Conservation (phyloP, 2,797 vertebrate genomes). For the Silurus aristotelis region DNA sequence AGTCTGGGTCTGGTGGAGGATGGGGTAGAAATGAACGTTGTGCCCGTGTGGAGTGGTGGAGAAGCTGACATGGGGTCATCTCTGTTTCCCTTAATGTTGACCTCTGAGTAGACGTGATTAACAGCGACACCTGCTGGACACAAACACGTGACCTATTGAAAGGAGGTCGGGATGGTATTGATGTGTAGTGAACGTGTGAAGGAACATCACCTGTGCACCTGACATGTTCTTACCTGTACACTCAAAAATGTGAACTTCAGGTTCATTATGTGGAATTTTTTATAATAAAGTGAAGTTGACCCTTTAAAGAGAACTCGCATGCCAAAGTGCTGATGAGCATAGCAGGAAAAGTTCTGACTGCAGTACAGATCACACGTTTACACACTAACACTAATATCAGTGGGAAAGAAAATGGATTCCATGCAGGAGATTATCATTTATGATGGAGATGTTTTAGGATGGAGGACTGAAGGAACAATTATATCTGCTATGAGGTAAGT, state of each 20-base stretch:
- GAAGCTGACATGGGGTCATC: slow-evolving; percentile 24
- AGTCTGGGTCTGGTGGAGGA: slow-evolving; percentile 34
- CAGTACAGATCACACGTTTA: background rate
- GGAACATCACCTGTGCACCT: background rate
- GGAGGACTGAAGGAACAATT: background rate
- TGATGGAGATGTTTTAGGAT: background rate
- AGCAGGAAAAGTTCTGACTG: background rate
- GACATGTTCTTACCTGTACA: background rate
- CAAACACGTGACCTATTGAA: background rate
- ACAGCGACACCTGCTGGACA: slow-evolving; percentile 24
- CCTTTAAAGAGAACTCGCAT: background rate
- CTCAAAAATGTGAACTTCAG: background rate
- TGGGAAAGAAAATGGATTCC: background rate
- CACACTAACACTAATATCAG: background rate
- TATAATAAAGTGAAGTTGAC: background rate
- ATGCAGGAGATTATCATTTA: background rate
- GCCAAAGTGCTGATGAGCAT: background rate
- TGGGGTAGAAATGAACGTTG: background rate
- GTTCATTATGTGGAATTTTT: background rate
- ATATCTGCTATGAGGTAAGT: background rate
- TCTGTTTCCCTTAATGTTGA: slow-evolving; percentile 56
- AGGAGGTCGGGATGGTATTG: background rate
- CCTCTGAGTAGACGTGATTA: slow-evolving; percentile 62
- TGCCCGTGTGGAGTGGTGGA: background rate
- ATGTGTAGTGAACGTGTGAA: no score